These are phyloP conservation scores for Notoglanidium macrostoma DNA, from an alignment of 2,797 vertebrate species.

Conservation along the genomic window DNA sequence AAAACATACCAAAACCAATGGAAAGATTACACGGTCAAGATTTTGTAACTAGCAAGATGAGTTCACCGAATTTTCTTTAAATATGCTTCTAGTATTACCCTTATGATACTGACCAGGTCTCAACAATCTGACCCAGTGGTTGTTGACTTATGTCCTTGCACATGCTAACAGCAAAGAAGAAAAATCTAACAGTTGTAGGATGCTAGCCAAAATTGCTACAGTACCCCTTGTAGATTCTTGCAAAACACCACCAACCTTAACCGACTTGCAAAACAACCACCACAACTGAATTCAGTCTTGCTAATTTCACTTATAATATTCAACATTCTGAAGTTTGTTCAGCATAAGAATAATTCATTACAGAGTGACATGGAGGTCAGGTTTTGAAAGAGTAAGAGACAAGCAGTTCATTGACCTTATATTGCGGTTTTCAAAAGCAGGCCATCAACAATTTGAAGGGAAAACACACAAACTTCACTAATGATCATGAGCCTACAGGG, in stretches of 20 bases:
- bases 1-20: background rate
- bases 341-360: too few relatives aligned
- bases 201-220: background rate
- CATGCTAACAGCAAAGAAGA: background rate
- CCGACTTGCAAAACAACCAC: conserved; percentile 4
- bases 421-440: conserved; percentile 34
- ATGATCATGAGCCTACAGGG: background rate
- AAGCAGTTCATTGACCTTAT: conserved; percentile 22
- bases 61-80: background rate
- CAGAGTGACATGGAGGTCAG: background rate
- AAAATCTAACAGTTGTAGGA: background rate
- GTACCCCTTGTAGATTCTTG: background rate
- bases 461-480: background rate
- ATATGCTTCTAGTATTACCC: background rate
- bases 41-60: background rate
- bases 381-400: conserved; percentile 3
- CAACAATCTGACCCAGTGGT: background rate
- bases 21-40: background rate
- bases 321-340: background rate
- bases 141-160: background rate
- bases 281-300: background rate
- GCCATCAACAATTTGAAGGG: background rate
- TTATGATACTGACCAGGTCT: background rate
- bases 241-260: conserved; percentile 3
- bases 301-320: background rate